These are phyloP conservation scores for Lophochroa leadbeateri DNA, from an alignment of 2,113 vertebrate species.

Conservation along the genomic window DNA sequence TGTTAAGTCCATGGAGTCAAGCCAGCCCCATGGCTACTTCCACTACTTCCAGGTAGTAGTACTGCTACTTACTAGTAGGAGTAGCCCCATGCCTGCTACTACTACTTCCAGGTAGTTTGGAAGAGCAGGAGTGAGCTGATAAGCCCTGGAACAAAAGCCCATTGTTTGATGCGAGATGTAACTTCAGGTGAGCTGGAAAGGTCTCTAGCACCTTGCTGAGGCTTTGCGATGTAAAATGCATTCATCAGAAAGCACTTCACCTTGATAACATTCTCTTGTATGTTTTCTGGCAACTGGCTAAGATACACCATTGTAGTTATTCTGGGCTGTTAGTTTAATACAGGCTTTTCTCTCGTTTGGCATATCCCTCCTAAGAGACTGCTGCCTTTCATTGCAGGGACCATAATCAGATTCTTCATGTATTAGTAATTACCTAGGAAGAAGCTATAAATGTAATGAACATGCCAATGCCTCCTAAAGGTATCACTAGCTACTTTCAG, in stretches of 20 bases:
- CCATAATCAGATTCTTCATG: slow-evolving; percentile 13
- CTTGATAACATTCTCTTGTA: neutral
- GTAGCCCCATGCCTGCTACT: neutral
- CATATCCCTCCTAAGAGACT: neutral
- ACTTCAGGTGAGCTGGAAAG: neutral
- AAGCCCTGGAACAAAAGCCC: neutral
- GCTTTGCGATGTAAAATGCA: neutral
- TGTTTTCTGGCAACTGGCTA: neutral
- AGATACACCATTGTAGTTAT: neutral
- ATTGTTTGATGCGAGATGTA: neutral
- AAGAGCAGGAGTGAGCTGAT: neutral
- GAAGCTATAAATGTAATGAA: slow-evolving; percentile 28
- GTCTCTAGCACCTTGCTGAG: neutral
- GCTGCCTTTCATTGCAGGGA: neutral
- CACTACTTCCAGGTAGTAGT: neutral
- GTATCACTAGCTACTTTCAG: neutral
- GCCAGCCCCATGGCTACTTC: neutral
- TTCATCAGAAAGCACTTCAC: slow-evolving; percentile 17
- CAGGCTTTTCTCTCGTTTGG: neutral
- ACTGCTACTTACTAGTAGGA: neutral
- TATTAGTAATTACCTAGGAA: slow-evolving; percentile 36
- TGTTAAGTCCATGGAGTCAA: neutral
- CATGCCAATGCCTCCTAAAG: neutral
- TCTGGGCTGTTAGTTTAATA: neutral
- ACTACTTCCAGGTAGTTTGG: neutral